Base-by-base conservation (phyloP, 2,113 vertebrate genomes). In the Argyrosomus japonicus region DNA sequence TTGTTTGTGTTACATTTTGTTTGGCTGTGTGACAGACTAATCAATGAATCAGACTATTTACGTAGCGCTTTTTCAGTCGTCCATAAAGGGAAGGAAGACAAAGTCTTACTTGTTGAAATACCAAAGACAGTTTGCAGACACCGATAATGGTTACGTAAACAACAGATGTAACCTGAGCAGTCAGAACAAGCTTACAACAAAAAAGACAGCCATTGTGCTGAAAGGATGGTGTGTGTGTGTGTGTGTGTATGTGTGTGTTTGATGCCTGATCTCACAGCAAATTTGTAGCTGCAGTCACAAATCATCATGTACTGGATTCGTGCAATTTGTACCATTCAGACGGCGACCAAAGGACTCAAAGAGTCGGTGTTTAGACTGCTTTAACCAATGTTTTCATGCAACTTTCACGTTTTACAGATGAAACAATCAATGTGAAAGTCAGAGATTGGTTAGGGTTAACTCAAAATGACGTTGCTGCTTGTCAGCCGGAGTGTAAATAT, bases 21-120 rank as follows among this genome's bases (percentile, higher is more conserved):
- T 40, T 40, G 36, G 36, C 36, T 40, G 36, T 8, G 36, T 40
- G 6, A 36, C n/a, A n/a, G n/a, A n/a, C 29, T 4, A 4, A 29
- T 29, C 29, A 29, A 32, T 6, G 5, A 32, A 1, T 32, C 7
- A 2, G 36, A 40, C 36, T 8, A 40, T 40, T 40, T 8, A 40
- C 2, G 36, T 8, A 9, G 36, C 36, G 2, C 36, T 9, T 47
- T 13, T 47, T 60, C 5, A 75, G 5, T 25, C 15, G 4, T 64
- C 63, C 27, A 1, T 40, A 60, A 84, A 36, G 67, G 60, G 73
- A 75, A 76, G 36, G 17, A 67, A 74, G 58, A 65, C 68, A 15
- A 60, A 69, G 45, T 51, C 12, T 18, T 45, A 81, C 78, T 47
- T 84, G 85, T 69, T 77, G 68, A 68, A 79, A 72, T 32, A 29